phyloP scores from a whole-genome alignment of 2,797 vertebrate species.

The Sebastes flavidus region DNA sequence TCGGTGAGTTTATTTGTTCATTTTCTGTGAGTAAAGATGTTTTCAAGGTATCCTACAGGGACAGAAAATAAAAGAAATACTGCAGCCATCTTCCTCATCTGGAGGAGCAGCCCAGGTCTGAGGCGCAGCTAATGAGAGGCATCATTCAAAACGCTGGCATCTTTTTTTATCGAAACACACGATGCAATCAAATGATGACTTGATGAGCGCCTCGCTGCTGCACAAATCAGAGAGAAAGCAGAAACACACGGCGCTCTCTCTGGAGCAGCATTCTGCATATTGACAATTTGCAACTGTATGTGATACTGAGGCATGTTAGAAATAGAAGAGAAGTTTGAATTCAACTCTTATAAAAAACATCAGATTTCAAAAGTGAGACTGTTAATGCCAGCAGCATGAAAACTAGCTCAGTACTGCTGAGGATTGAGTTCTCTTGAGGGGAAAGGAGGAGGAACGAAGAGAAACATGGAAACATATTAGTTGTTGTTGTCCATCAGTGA shows the following conservation, averaged over 20 bases:
- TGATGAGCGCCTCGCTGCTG: slow-evolving; percentile 48
- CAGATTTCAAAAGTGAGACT: neutral
- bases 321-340: slow-evolving; percentile 7
- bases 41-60: neutral
- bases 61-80: neutral
- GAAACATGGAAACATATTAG: slow-evolving; percentile 17
- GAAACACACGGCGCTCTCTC: neutral
- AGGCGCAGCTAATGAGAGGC: slow-evolving; percentile 50
- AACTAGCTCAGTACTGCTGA: neutral
- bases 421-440: slow-evolving; percentile 10
- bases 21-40: slow-evolving; percentile 3
- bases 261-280: slow-evolving; percentile 14
- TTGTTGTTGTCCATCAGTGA: slow-evolving; percentile 10
- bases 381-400: neutral
- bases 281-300: slow-evolving; percentile 22
- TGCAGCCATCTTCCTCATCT: slow-evolving; percentile 2
- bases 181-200: slow-evolving; percentile 54
- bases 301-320: slow-evolving; percentile 5
- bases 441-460: neutral
- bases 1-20: neutral
- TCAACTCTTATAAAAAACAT: slow-evolving; percentile 6
- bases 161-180: slow-evolving; percentile 35
- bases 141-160: slow-evolving; percentile 38
- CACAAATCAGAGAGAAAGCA: slow-evolving; percentile 41
- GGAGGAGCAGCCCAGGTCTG: slow-evolving; percentile 8